phyloP scores from a whole-genome alignment of 2,888 invertebrate genomes.

The Aleiodes testaceus region DNA sequence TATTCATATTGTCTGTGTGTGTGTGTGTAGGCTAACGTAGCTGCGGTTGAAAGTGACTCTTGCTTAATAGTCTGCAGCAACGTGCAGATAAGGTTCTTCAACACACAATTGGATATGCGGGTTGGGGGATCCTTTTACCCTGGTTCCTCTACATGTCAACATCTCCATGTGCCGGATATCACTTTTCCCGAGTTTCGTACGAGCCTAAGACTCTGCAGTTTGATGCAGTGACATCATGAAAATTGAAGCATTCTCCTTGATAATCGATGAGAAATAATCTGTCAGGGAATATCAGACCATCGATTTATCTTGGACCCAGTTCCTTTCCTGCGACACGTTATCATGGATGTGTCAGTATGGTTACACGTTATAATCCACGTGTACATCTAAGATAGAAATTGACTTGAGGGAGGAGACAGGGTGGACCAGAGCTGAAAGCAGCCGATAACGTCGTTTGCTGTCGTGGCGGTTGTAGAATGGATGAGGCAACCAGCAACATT shows the following conservation, averaged over 20 bases:
- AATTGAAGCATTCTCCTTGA: no score
- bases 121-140: neutral
- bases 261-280: neutral
- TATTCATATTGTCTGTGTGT: no score
- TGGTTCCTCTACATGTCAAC: slow-evolving; percentile 1
- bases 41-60: neutral
- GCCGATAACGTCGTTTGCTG: slow-evolving; percentile 37
- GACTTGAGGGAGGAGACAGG: neutral
- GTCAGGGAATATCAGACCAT: neutral
- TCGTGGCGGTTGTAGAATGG: slow-evolving; percentile 29
- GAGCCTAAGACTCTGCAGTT: neutral
- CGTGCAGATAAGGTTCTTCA: neutral
- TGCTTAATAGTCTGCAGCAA: neutral
- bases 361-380: slow-evolving; percentile 26
- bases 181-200: neutral
- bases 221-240: no score
- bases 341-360: slow-evolving; percentile 24
- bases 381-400: slow-evolving; percentile 27
- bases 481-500: neutral
- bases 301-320: slow-evolving; percentile 11
- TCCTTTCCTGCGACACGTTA: neutral
- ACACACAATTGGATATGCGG: slow-evolving; percentile 17
- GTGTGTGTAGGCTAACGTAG: neutral
- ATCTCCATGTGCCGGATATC: neutral
- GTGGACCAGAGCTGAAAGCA: slow-evolving; percentile 36